Percentiles rank a stretch among this genome's conserved stretches.
phyloP scores from a whole-genome alignment of 2,113 vertebrate genomes.

The Mionectes macconnelli region DNA sequence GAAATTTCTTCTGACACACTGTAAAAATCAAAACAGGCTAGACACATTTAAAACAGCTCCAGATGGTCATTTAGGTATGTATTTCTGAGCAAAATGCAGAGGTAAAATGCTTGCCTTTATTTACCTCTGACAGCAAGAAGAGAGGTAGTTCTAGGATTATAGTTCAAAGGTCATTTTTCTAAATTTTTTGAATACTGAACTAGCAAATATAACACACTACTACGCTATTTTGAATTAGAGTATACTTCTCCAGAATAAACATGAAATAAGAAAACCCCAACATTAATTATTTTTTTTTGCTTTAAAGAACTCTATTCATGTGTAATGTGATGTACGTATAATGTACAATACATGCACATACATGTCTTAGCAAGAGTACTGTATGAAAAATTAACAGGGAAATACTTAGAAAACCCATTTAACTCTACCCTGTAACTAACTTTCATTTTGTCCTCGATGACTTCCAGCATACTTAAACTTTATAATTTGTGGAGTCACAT shows the following conservation, averaged over 20 bases:
- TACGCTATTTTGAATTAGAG: background rate
- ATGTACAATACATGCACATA: background rate
- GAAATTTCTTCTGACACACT: background rate
- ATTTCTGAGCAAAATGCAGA: background rate
- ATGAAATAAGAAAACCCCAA: background rate
- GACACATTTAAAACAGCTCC: background rate
- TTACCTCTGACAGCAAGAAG: background rate
- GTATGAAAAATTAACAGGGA: background rate
- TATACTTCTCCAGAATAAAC: background rate
- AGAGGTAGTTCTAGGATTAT: background rate
- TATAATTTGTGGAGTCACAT: constrained; percentile 78
- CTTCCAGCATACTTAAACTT: constrained; percentile 82
- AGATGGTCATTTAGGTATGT: background rate
- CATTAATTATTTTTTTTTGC: background rate
- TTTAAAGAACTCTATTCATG: background rate
- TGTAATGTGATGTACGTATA: no score
- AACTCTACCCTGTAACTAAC: background rate
- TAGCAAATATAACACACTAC: background rate
- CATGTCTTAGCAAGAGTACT: background rate
- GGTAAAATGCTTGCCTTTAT: background rate
- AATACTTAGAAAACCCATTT: background rate
- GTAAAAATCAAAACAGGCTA: background rate
- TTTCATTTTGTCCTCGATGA: constrained; percentile 77
- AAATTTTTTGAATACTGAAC: background rate
- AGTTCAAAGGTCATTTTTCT: background rate